A percentile compares a stretch with the other conserved stretches of the same genome.
Evolutionary conservation across 2,113 vertebrate genomes (phyloP).

Genomic region (Monopterus albus): DNA sequence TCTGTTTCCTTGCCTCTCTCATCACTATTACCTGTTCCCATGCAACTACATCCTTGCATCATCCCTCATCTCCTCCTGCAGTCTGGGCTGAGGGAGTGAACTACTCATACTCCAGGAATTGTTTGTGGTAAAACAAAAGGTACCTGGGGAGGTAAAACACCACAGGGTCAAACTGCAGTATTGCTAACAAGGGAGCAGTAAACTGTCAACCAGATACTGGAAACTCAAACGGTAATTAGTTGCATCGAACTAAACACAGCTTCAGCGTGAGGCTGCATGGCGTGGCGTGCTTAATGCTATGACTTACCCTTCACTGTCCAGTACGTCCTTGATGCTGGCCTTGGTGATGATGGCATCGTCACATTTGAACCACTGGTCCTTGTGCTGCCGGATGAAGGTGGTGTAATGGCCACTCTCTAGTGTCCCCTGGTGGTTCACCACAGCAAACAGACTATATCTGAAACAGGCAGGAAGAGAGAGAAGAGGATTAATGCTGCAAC

Average conservation of each 20-base stretch:
- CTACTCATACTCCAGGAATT: slow-evolving; percentile 97
- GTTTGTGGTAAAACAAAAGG: slow-evolving; percentile 97
- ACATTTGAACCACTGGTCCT: slow-evolving; percentile 99
- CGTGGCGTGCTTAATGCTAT: too few species aligned
- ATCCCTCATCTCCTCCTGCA: slow-evolving; percentile 17
- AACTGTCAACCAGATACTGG: too few species aligned
- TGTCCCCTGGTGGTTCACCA: slow-evolving; percentile 99
- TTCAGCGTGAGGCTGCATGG: too few species aligned
- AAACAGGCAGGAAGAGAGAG: not conserved
- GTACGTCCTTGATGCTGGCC: slow-evolving; percentile 97
- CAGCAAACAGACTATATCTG: slow-evolving; percentile 98
- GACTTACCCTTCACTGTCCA: slow-evolving; percentile 95
- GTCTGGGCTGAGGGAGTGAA: slow-evolving; percentile 24
- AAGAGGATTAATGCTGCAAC: not conserved
- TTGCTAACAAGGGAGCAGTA: not conserved
- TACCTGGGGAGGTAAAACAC: slow-evolving; percentile 74
- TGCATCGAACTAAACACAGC: too few species aligned
- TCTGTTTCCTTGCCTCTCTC: slow-evolving; percentile 59
- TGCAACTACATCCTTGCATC: slow-evolving; percentile 13
- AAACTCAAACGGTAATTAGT: too few species aligned
- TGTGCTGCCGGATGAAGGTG: slow-evolving; percentile 99
- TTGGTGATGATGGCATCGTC: slow-evolving; percentile 99
- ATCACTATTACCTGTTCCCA: slow-evolving; percentile 48
- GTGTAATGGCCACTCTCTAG: slow-evolving; percentile 99
- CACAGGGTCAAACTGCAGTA: not conserved